A percentile compares a stretch with the other conserved stretches of the same genome.
These are phyloP conservation scores for Drosophila affinis DNA, from an alignment of 2,888 invertebrate genomes.

Conservation along the genomic window DNA sequence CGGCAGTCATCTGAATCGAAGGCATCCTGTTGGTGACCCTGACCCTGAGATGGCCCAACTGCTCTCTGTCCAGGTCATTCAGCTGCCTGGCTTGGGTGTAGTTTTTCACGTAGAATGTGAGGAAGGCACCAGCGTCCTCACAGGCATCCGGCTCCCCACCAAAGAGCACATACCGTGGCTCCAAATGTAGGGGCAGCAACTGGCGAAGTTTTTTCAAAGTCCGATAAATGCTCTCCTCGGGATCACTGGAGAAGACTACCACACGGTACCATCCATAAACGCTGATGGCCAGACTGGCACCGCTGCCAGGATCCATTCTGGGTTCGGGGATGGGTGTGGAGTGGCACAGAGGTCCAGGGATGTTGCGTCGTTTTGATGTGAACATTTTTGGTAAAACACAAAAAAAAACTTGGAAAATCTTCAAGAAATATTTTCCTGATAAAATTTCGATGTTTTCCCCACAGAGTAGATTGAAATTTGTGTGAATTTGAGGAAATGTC, in stretches of 20 bases:
- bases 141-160: constrained; percentile 49
- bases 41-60: constrained; percentile 25
- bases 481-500: too few species aligned
- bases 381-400: not conserved
- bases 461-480: not conserved
- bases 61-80: constrained; percentile 15
- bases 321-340: constrained; percentile 8
- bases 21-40: constrained; percentile 48
- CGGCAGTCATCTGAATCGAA: constrained; percentile 25
- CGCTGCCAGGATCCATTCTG: rapidly evolving
- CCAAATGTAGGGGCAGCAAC: constrained; percentile 34
- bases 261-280: constrained; percentile 63
- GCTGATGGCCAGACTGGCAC: constrained; percentile 43
- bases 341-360: constrained; percentile 2
- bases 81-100: constrained; percentile 43
- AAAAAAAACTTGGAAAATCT: not conserved
- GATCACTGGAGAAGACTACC: constrained; percentile 38
- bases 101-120: constrained; percentile 57
- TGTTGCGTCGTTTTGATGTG: not conserved
- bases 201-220: constrained; percentile 35
- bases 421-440: not conserved
- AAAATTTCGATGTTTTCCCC: not conserved
- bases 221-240: constrained; percentile 8
- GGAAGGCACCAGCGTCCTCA: constrained; percentile 39
- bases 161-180: constrained; percentile 37